Conservation (phyloP, 2,113 vertebrate genomes). For the Forbesichthys papilliferus region DNA sequence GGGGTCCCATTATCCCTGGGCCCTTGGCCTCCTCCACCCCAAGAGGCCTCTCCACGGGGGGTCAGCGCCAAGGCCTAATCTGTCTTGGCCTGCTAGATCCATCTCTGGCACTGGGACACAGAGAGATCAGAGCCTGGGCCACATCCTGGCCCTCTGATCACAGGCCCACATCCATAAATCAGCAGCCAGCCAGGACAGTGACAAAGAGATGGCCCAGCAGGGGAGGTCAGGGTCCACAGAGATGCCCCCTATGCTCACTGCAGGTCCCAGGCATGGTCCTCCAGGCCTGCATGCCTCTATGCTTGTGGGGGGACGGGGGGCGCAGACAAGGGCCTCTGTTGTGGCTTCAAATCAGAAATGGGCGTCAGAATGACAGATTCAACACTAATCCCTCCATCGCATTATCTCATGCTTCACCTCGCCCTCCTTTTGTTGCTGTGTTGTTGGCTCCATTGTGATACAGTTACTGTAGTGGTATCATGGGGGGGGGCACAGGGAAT, state of each 20-base stretch:
- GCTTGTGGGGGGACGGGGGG: background rate
- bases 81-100: constrained; percentile 72
- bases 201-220: constrained; percentile 74
- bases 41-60: constrained; percentile 80
- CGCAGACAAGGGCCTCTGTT: constrained; percentile 22
- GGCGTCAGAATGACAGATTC: constrained; percentile 18
- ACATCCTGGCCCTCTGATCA: constrained; percentile 70
- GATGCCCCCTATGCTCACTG: constrained; percentile 38
- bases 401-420: constrained; percentile 15
- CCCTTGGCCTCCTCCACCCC: constrained; percentile 78
- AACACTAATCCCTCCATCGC: constrained; percentile 4
- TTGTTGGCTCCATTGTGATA: constrained; percentile 38
- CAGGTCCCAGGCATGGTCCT: constrained; percentile 42
- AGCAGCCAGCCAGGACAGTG: constrained; percentile 75
- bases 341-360: background rate
- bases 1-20: constrained; percentile 83
- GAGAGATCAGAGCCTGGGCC: constrained; percentile 55
- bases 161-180: constrained; percentile 85
- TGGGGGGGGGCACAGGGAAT: constrained; percentile 41
- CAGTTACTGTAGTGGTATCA: constrained; percentile 53
- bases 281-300: constrained; percentile 38
- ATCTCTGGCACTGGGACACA: constrained; percentile 75
- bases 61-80: constrained; percentile 83
- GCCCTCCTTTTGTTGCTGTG: background rate
- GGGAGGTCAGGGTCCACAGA: constrained; percentile 61